Percentiles rank a stretch among this genome's conserved stretches.
Conservation (phyloP, 2,113 vertebrate species). For the Platysternon megacephalum region DNA sequence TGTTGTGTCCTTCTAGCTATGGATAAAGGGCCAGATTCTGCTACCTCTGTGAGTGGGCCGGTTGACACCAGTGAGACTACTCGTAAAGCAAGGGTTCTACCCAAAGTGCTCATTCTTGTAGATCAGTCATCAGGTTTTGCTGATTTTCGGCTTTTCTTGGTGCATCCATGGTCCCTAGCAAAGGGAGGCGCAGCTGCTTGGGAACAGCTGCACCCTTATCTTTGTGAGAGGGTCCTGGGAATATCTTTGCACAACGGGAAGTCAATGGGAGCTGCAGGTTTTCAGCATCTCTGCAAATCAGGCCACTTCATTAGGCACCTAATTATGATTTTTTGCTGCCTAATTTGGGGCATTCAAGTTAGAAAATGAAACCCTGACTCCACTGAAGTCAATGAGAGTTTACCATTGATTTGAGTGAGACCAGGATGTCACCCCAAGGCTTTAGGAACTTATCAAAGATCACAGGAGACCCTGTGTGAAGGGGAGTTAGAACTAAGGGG, state of each 20-base stretch:
- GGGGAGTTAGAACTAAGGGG: no score
- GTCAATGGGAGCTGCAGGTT: background rate
- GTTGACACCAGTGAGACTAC: background rate
- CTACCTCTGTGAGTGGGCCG: background rate
- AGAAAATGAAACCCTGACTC: background rate
- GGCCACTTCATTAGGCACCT: background rate
- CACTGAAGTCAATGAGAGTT: background rate
- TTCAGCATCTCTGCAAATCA: background rate
- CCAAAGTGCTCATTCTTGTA: background rate
- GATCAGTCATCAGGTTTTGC: background rate
- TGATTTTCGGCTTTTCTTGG: background rate
- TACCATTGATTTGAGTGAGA: background rate
- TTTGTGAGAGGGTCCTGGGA: background rate
- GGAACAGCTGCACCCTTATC: background rate
- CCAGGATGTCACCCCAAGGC: no score
- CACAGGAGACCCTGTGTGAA: no score
- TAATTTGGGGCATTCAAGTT: background rate
- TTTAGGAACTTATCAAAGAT: no score
- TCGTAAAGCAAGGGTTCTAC: background rate
- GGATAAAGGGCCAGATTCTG: background rate
- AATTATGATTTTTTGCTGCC: background rate
- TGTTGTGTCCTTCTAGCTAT: background rate
- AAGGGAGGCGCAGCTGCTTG: background rate
- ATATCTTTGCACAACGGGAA: background rate
- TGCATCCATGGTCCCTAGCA: background rate